A percentile compares a stretch with the other conserved stretches of the same genome.
Conservation (phyloP, 2,888 invertebrate genomes). For the Keiferia lycopersicella region DNA sequence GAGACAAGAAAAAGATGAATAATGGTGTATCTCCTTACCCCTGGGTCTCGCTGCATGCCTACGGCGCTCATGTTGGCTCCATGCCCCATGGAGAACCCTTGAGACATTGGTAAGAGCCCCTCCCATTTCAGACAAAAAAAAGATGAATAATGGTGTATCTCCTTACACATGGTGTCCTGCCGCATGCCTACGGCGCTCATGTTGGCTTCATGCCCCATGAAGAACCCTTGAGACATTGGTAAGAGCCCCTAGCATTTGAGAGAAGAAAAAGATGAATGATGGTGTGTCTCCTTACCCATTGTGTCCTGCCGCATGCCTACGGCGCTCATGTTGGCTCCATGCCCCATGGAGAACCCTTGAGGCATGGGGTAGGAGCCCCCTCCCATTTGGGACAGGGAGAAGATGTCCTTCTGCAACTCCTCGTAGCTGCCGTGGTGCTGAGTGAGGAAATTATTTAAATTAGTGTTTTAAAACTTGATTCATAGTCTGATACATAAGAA, state of each 20-base stretch:
- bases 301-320: slow-evolving; percentile 89
- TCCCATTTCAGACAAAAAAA: slow-evolving; percentile 90
- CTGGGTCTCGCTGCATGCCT: slow-evolving; percentile 87
- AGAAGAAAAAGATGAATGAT: too few relatives aligned
- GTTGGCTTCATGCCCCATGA: slow-evolving; percentile 91
- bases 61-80: slow-evolving; percentile 96
- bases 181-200: slow-evolving; percentile 96
- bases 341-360: slow-evolving; percentile 97
- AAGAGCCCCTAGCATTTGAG: not conserved
- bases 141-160: not conserved
- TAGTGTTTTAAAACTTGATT: not conserved
- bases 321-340: slow-evolving; percentile 95
- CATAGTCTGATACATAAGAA: too few relatives aligned
- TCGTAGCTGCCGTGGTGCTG: slow-evolving; percentile 78
- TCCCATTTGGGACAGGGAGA: slow-evolving; percentile 90
- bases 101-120: slow-evolving; percentile 96
- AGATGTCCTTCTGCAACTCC: slow-evolving; percentile 76
- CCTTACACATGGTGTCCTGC: slow-evolving; percentile 75
- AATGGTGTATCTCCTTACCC: slow-evolving; percentile 53
- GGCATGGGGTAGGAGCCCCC: slow-evolving; percentile 96
- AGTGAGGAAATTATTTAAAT: not conserved
- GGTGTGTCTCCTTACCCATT: slow-evolving; percentile 60
- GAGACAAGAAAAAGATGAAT: slow-evolving; percentile 76
- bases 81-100: slow-evolving; percentile 97
- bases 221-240: not conserved